Evolutionary conservation across 2,797 vertebrate genomes (phyloP).

Genomic region (Gastrophryne carolinensis): DNA sequence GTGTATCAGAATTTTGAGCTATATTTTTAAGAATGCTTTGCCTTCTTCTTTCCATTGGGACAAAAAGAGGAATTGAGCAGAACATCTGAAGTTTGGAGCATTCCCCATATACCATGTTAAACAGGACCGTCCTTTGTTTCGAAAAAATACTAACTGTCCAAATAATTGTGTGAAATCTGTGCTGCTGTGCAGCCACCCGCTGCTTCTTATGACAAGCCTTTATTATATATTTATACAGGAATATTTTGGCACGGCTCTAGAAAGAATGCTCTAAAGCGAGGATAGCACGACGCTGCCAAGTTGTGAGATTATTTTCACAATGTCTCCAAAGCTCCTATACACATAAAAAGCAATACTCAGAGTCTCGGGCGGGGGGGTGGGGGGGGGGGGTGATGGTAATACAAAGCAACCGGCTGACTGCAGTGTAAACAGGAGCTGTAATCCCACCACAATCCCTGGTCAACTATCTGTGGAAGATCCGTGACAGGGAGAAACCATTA

Average conservation of each 20-base stretch:
- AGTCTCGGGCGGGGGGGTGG: too few relatives aligned
- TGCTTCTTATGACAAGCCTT: conserved; percentile 11
- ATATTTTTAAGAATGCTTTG: too few relatives aligned
- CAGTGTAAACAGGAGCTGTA: background rate
- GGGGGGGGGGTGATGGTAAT: too few relatives aligned
- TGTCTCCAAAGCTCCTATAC: conserved; percentile 11
- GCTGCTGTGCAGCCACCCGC: background rate
- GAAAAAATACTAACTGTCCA: too few relatives aligned
- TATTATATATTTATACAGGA: conserved; percentile 44
- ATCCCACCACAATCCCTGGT: background rate
- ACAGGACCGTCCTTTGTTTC: too few relatives aligned
- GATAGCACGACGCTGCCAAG: conserved; percentile 2
- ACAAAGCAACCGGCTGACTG: background rate
- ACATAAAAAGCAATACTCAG: background rate
- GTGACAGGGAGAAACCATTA: too few relatives aligned
- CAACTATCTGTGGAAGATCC: too few relatives aligned
- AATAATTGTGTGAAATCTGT: background rate
- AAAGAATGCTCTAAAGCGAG: conserved; percentile 1
- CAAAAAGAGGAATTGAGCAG: too few relatives aligned
- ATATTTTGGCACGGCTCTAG: conserved; percentile 36
- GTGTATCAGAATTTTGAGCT: too few relatives aligned
- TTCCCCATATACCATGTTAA: too few relatives aligned
- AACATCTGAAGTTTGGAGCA: too few relatives aligned
- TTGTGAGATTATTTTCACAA: conserved; percentile 32
- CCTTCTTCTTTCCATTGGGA: too few relatives aligned